Evolutionary conservation across 2,797 vertebrate genomes (phyloP).

Genomic region (Ceryle rudis): DNA sequence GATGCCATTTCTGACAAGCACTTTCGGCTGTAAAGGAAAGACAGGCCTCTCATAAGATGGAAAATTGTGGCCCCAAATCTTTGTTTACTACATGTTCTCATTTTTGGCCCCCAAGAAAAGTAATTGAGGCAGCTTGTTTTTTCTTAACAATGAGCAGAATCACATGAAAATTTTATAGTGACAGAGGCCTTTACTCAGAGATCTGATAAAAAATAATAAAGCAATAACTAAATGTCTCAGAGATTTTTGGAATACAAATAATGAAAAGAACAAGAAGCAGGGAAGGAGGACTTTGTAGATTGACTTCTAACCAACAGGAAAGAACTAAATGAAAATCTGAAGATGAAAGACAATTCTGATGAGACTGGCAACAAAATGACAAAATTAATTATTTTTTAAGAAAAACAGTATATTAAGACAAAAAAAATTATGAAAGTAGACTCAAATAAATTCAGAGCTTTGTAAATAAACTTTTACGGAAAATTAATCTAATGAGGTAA

Average conservation of each 20-base stretch:
- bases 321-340: not conserved
- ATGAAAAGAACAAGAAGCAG: not conserved
- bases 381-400: not conserved
- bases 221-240: not conserved
- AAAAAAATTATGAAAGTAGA: not conserved
- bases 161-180: not conserved
- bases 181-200: not conserved
- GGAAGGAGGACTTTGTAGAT: not conserved
- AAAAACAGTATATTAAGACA: not conserved
- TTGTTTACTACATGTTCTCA: not conserved
- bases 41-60: not conserved
- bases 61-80: not conserved
- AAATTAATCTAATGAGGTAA: not conserved
- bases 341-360: not conserved
- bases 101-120: not conserved
- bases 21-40: slow-evolving; percentile 23
- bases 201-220: not conserved
- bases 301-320: not conserved
- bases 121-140: not conserved
- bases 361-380: not conserved
- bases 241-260: not conserved
- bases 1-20: slow-evolving; percentile 49
- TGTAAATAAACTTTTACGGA: not conserved
- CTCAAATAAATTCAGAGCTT: not conserved
- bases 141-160: not conserved